Conservation (phyloP, 2,113 vertebrate species). For the Tetraodon nigroviridis region DNA sequence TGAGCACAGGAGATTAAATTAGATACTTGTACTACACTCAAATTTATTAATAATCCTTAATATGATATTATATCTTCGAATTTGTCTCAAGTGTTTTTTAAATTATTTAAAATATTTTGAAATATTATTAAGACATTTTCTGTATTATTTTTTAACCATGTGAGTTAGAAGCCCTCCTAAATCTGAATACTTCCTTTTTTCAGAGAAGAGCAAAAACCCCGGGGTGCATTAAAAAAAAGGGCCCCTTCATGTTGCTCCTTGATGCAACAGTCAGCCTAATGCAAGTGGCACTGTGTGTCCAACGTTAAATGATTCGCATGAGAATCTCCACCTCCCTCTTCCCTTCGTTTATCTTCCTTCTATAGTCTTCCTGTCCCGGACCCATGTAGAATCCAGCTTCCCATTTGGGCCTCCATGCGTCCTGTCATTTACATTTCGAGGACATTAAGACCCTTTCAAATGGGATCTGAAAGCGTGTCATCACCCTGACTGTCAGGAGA, state of each 20-base stretch:
- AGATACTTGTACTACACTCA: neutral
- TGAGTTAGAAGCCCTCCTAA: conserved; percentile 50
- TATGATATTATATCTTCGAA: neutral
- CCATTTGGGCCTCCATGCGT: conserved; percentile 66
- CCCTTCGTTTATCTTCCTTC: conserved; percentile 60
- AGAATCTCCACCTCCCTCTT: conserved; percentile 60
- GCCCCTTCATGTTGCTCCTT: conserved; percentile 57
- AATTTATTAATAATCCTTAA: neutral
- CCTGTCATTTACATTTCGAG: conserved; percentile 60
- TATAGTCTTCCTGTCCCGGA: conserved; percentile 70
- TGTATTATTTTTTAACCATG: conserved; percentile 53
- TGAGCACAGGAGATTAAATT: conserved; percentile 27
- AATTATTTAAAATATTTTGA: neutral
- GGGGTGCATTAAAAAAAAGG: conserved; percentile 43
- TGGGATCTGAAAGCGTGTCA: conserved; percentile 68
- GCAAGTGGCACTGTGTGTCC: conserved; percentile 78
- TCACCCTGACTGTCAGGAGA: conserved; percentile 54
- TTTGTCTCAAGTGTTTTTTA: neutral
- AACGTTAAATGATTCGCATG: conserved; percentile 62
- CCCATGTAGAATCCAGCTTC: conserved; percentile 72
- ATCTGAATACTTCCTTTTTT: conserved; percentile 43
- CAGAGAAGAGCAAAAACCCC: conserved; percentile 44
- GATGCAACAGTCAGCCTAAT: conserved; percentile 74
- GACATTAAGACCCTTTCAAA: conserved; percentile 57
- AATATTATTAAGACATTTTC: conserved; percentile 12